Base-by-base conservation (phyloP, 37 sponge, comb jelly and placozoan genomes). In the Tethya wilhelma region DNA sequence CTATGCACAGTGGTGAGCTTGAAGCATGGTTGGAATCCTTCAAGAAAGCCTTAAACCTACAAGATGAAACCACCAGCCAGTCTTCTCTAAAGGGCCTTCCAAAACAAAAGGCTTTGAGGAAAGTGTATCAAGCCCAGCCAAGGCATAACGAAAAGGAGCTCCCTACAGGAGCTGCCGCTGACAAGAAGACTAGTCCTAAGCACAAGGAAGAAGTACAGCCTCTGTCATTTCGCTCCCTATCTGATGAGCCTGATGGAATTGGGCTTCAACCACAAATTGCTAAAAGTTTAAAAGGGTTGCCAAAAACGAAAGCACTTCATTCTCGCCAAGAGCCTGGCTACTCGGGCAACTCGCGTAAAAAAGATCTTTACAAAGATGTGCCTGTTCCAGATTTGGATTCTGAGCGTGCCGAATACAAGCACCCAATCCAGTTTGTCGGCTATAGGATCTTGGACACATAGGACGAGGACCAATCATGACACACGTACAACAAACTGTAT, bases 61-160 rank as follows among this genome's bases (percentile, higher is more conserved):
- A 75, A n/a, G 75, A 75, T 37, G 56, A 40, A 7, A 9, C 41
- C 44, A 17, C 70, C 4, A 20, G 5, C 22, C 41, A 34, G 8
- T 56, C 62, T 7, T 38, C 60, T 11, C 75, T 75, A 3, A 75
- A 75, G n/a, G 75, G 75, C 0, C 60, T 75, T 1, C 75, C 75
- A 20, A 56, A 58, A 22, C 60, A 58, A 36, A 75, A 75, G n/a
- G 75, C 75, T 0, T 11, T 59, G 41, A 57, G 75, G 17, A 75
- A 71, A 31, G 49, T 44, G 6, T 60, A 17, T 26, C 53, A 49
- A 9, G 28, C 7, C 63, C 28, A 12, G 25, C 63, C 28, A 17
- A 7, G 63, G 28, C 63, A 17, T 60, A 17, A n/a, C 26, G 63
- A n/a, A n/a, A 17, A 60, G 7, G 63, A n/a, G 28, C n/a, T n/a